Conservation (phyloP, 2,797 vertebrate genomes). For the Cossypha heuglini region DNA sequence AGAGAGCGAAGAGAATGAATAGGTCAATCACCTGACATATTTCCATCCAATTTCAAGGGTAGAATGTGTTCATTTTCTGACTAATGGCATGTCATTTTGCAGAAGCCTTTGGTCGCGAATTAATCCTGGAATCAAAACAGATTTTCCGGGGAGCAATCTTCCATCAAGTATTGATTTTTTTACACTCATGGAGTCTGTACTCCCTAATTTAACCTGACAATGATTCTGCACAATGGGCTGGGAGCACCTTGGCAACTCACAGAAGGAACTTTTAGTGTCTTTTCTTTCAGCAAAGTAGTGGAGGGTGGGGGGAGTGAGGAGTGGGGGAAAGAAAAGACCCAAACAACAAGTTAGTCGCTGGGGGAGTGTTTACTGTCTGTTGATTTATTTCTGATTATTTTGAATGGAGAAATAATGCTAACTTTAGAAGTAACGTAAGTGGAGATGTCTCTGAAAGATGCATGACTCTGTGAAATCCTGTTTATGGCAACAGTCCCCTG, state of each 20-base stretch:
- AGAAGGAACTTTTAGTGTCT: constrained; percentile 91
- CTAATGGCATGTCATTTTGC: constrained; percentile 99
- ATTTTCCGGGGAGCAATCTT: constrained; percentile 99
- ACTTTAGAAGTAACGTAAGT: constrained; percentile 64
- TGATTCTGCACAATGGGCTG: constrained; percentile 97
- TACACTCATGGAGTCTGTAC: constrained; percentile 99
- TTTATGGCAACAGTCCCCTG: constrained; percentile 59
- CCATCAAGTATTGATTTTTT: constrained; percentile 99
- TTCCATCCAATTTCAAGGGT: constrained; percentile 99
- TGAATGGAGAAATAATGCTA: constrained; percentile 66
- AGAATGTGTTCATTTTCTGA: constrained; percentile 99
- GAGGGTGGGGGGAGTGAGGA: background rate
- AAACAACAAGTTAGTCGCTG: constrained; percentile 62
- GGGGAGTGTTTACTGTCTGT: constrained; percentile 59
- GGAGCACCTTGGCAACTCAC: constrained; percentile 96
- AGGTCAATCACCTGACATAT: constrained; percentile 99
- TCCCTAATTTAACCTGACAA: constrained; percentile 99
- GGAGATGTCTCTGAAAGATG: constrained; percentile 37
- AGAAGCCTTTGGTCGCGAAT: constrained; percentile 98
- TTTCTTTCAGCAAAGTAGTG: constrained; percentile 77
- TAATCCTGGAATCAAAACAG: constrained; percentile 99
- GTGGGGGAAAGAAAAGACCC: constrained; percentile 45
- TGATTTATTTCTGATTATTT: constrained; percentile 74
- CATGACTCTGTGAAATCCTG: constrained; percentile 58
- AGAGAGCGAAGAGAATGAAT: constrained; percentile 89